A percentile compares a stretch with the other conserved stretches of the same genome.
Evolutionary conservation across 2,113 vertebrate genomes (phyloP).

Genomic region (Channa maculata): DNA sequence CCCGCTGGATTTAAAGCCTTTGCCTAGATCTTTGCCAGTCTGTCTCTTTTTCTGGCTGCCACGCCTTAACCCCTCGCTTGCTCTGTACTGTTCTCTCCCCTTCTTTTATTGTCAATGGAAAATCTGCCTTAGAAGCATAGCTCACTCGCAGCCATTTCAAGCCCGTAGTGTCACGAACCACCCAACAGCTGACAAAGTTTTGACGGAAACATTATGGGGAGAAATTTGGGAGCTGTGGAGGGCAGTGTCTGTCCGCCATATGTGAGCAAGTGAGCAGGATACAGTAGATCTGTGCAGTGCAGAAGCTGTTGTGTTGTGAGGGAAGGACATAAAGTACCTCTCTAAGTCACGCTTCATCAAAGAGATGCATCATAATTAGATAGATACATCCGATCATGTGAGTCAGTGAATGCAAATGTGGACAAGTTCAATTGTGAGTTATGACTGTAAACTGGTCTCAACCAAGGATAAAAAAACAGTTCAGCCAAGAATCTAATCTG

Average conservation of each 20-base stretch:
- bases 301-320: conserved; percentile 34
- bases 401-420: conserved; percentile 40
- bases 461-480: conserved; percentile 30
- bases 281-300: conserved; percentile 12
- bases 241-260: conserved; percentile 31
- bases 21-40: conserved; percentile 32
- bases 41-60: conserved; percentile 42
- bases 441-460: conserved; percentile 32
- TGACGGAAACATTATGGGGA: conserved; percentile 34
- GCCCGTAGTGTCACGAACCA: conserved; percentile 13
- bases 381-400: conserved; percentile 45
- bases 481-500: conserved; percentile 52
- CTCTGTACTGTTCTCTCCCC: conserved; percentile 2
- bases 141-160: conserved; percentile 32
- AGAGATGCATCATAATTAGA: conserved; percentile 48
- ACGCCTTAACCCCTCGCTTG: conserved; percentile 44
- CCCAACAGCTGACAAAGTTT: conserved; percentile 6
- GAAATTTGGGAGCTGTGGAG: neutral
- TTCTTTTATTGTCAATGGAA: neutral
- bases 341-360: conserved; percentile 56
- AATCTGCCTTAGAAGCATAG: conserved; percentile 35
- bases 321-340: conserved; percentile 42
- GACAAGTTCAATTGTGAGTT: conserved; percentile 47
- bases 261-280: conserved; percentile 37
- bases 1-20: conserved; percentile 53